These are phyloP conservation scores for Leucoraja erinaceus DNA, from an alignment of 2,113 vertebrate genomes.

Conservation along the genomic window DNA sequence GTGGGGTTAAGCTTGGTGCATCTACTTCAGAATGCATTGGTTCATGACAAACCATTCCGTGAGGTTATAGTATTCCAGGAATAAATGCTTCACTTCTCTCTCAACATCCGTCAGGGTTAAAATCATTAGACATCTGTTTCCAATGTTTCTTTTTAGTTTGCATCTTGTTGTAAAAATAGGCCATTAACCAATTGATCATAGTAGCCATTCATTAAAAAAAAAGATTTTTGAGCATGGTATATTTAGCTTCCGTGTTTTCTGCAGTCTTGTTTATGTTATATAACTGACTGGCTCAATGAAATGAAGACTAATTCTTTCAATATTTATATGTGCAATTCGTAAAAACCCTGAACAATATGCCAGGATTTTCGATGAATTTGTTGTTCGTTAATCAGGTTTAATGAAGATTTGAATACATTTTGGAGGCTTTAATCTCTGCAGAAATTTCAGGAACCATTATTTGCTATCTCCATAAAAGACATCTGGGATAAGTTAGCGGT, in stretches of 20 bases:
- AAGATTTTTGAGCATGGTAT: not conserved
- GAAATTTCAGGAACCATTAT: not conserved
- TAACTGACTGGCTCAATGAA: not conserved
- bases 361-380: not conserved
- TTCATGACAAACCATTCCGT: not conserved
- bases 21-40: not conserved
- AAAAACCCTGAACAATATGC: not conserved
- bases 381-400: not conserved
- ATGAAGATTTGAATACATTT: not conserved
- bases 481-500: not conserved
- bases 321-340: not conserved
- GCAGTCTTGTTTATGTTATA: not conserved
- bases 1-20: not conserved
- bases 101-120: not conserved
- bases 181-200: not conserved
- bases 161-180: not conserved
- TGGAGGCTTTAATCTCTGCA: not conserved
- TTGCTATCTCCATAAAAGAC: not conserved
- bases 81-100: not conserved
- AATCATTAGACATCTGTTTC: not conserved
- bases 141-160: not conserved
- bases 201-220: not conserved
- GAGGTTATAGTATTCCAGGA: not conserved
- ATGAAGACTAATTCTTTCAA: not conserved
- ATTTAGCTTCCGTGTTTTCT: not conserved